Evolutionary conservation across 2,888 invertebrate genomes (phyloP).

Genomic region (Rhagonycha fulva): DNA sequence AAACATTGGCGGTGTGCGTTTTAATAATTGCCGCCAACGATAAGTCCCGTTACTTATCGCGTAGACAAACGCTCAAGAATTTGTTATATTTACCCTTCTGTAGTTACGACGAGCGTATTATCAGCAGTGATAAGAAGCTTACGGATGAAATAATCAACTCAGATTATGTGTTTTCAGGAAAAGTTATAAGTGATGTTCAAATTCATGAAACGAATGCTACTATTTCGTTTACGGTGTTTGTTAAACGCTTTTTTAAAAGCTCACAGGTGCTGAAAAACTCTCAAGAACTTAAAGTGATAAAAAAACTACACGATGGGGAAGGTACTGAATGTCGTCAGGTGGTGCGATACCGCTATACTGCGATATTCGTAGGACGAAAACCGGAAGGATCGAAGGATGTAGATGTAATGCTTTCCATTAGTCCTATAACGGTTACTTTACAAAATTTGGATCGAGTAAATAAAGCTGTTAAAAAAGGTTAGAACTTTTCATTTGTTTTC

Average conservation of each 20-base stretch:
- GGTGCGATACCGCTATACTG: conserved; percentile 51
- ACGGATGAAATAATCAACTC: conserved; percentile 42
- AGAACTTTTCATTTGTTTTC: background rate
- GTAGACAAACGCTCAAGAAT: conserved; percentile 32
- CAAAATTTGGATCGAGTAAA: conserved; percentile 54
- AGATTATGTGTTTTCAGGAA: conserved; percentile 52
- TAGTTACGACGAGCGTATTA: conserved; percentile 49
- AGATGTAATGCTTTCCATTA: conserved; percentile 49
- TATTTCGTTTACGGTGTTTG: conserved; percentile 47
- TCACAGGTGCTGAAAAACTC: conserved; percentile 40
- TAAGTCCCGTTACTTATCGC: conserved; percentile 24
- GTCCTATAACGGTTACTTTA: conserved; percentile 54
- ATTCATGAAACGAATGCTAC: conserved; percentile 40
- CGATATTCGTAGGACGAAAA: conserved; percentile 51
- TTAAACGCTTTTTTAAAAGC: conserved; percentile 52
- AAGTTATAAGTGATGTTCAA: conserved; percentile 48
- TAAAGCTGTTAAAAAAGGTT: conserved; percentile 53
- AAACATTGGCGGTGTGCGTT: conserved; percentile 14
- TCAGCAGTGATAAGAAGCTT: conserved; percentile 46
- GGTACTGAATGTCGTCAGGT: conserved; percentile 51
- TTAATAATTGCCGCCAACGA: conserved; percentile 17
- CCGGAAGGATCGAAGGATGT: conserved; percentile 40
- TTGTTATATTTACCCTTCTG: conserved; percentile 47
- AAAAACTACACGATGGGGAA: conserved; percentile 49
- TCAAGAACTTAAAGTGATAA: conserved; percentile 47